Conservation (phyloP, 2,888 invertebrate species). For the Drosophila nigricruria region DNA sequence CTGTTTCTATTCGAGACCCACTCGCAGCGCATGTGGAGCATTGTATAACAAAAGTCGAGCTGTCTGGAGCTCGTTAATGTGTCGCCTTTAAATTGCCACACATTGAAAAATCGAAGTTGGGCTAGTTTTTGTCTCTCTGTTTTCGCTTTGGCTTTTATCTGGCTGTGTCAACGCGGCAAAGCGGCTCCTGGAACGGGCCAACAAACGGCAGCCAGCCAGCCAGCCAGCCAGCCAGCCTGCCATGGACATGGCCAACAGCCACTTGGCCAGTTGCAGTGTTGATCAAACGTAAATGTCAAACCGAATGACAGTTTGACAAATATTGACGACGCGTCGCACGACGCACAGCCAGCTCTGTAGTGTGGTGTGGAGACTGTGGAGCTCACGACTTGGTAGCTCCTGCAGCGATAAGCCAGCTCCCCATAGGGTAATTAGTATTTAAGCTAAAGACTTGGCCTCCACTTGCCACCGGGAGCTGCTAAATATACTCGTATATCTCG, state of each 20-base stretch:
- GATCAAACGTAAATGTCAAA: conserved; percentile 84
- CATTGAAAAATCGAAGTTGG: conserved; percentile 69
- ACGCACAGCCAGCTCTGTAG: conserved; percentile 31
- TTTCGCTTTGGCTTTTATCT: conserved; percentile 69
- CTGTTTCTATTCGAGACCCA: not conserved
- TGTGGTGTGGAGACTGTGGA: conserved; percentile 8
- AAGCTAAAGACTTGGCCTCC: conserved; percentile 64
- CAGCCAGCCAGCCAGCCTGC: conserved; percentile 12
- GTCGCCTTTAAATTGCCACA: conserved; percentile 75
- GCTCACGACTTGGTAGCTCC: conserved; percentile 49
- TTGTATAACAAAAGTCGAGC: conserved; percentile 53
- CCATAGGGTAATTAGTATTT: conserved; percentile 83
- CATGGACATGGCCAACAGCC: conserved; percentile 34
- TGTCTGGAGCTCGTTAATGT: conserved; percentile 68
- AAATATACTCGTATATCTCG: conserved; percentile 56
- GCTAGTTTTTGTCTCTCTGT: conserved; percentile 59
- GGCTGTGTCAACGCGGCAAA: conserved; percentile 66
- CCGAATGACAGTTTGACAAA: conserved; percentile 84
- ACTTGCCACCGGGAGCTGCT: conserved; percentile 69
- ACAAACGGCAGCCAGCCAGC: conserved; percentile 11
- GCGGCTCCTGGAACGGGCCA: conserved; percentile 52
- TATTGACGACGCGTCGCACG: conserved; percentile 82
- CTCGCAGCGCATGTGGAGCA: conserved; percentile 23
- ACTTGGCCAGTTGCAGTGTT: conserved; percentile 61
- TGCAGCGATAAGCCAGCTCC: conserved; percentile 67